Percentiles rank a stretch among this genome's conserved stretches.
Evolutionary conservation across 2,888 invertebrate species (phyloP).

Genomic region (Bombylius major): DNA sequence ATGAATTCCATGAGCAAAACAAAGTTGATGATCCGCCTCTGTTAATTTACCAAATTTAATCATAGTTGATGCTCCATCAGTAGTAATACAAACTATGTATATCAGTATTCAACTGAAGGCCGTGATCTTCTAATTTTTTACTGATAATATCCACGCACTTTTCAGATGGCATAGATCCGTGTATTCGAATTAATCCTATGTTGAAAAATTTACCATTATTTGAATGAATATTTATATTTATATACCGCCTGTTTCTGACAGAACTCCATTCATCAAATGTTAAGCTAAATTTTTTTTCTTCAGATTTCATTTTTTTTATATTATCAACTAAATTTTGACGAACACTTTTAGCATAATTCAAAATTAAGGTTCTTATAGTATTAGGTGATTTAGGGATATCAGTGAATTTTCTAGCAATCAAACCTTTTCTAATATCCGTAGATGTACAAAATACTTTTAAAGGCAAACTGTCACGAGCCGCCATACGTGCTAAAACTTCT

Average conservation of each 20-base stretch:
- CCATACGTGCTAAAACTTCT: background rate
- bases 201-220: background rate
- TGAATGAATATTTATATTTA: conserved; percentile 4
- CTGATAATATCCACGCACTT: background rate
- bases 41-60: background rate
- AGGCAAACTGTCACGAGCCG: conserved; percentile 1
- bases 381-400: conserved; percentile 1
- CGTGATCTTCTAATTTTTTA: background rate
- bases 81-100: background rate
- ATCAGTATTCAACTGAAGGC: background rate
- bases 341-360: conserved; percentile 1
- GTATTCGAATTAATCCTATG: background rate
- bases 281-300: background rate
- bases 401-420: conserved; percentile 1
- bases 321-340: background rate
- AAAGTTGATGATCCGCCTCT: background rate
- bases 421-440: background rate
- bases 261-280: conserved; percentile 5
- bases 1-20: background rate
- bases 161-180: conserved; percentile 2
- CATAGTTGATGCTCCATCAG: background rate
- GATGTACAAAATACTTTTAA: conserved; percentile 2
- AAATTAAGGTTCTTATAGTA: background rate
- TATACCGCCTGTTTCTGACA: background rate
- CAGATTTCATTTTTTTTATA: background rate